Evolutionary conservation across 2,797 vertebrate genomes (phyloP).

Genomic region (Rhinophrynus dorsalis): DNA sequence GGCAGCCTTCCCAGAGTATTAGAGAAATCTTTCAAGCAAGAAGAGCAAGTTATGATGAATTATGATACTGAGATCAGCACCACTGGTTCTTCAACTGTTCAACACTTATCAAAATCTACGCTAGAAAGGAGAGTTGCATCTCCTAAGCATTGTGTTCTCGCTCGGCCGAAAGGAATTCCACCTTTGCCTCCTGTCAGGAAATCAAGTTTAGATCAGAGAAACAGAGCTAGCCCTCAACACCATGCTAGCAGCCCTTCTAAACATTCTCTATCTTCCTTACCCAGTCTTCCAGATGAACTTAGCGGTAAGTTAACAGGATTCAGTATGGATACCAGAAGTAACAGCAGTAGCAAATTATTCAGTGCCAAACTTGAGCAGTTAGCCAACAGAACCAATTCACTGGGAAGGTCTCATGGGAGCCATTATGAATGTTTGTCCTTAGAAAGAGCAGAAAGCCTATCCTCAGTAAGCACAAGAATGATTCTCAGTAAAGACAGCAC

Average conservation of each 20-base stretch:
- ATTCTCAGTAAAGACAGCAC: slow-evolving; percentile 77
- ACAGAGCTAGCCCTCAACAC: slow-evolving; percentile 72
- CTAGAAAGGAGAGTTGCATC: slow-evolving; percentile 76
- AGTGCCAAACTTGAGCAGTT: slow-evolving; percentile 89
- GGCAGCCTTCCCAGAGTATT: slow-evolving; percentile 75
- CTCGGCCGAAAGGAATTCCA: slow-evolving; percentile 83
- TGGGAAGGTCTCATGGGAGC: slow-evolving; percentile 74
- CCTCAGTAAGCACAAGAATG: slow-evolving; percentile 76
- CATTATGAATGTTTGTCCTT: slow-evolving; percentile 85
- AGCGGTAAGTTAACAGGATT: slow-evolving; percentile 70
- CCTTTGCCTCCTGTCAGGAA: slow-evolving; percentile 75
- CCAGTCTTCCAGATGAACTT: slow-evolving; percentile 72
- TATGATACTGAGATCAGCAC: slow-evolving; percentile 53
- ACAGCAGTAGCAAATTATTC: slow-evolving; percentile 84
- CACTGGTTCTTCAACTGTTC: slow-evolving; percentile 51
- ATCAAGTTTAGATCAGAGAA: slow-evolving; percentile 79
- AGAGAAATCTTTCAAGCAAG: slow-evolving; percentile 65
- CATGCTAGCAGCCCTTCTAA: slow-evolving; percentile 64
- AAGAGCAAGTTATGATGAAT: slow-evolving; percentile 58
- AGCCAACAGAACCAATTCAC: slow-evolving; percentile 80
- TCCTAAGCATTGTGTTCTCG: slow-evolving; percentile 76
- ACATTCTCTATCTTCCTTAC: slow-evolving; percentile 65
- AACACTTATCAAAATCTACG: slow-evolving; percentile 67
- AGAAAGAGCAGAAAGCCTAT: slow-evolving; percentile 79
- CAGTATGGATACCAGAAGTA: slow-evolving; percentile 67